Base-by-base conservation (phyloP, 2,113 vertebrate species). In the Pluvialis apricaria region DNA sequence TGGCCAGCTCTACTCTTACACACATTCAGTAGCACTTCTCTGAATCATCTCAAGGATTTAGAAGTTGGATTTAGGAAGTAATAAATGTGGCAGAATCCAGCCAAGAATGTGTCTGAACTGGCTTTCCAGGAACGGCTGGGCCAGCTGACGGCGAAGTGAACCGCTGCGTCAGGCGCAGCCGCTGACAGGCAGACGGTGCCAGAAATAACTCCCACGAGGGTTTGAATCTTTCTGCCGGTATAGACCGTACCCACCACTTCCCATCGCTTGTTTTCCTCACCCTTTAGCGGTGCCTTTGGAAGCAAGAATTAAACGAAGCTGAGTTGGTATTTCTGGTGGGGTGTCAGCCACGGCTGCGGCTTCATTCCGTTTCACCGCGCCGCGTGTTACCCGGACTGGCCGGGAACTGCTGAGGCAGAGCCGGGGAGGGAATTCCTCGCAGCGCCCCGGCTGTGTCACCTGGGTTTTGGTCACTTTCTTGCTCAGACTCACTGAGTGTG, bases 21-120 rank as follows among this genome's bases (percentile, higher is more conserved):
- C 38, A 19, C 12, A 3, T 10, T 32, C 9, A 9, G 45, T 4
- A 3, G 24, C 0, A 0, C 45, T 42, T 36, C 32, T 76, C 86
- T 94, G 86, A 94, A 61, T 94, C 81, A 80, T 22, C 55, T 69
- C 81, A 66, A 8, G 66, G 92, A 80, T 90, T 70, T 75, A 9
- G n/a, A 42, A 78, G 61, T 1, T 44, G 47, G 61, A 72, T 81
- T 64, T 54, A 38, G n/a, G 24, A 45, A 79, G 92, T 28, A 88
- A 76, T 42, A 84, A 75, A 83, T 6, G 66, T n/a, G 57, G 34
- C 58, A 96, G 92, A 89, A 95, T 40, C 78, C 87, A 94, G 92
- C 92, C 96, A 97, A 77, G 95, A 95, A 95, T 96, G 92, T 85
- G 96, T 95, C 95, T 95, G 89, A 85, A 87, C 94, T 85, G 94